These are phyloP conservation scores for Takifugu rubripes DNA, from an alignment of 2,797 vertebrate genomes.

Conservation along the genomic window DNA sequence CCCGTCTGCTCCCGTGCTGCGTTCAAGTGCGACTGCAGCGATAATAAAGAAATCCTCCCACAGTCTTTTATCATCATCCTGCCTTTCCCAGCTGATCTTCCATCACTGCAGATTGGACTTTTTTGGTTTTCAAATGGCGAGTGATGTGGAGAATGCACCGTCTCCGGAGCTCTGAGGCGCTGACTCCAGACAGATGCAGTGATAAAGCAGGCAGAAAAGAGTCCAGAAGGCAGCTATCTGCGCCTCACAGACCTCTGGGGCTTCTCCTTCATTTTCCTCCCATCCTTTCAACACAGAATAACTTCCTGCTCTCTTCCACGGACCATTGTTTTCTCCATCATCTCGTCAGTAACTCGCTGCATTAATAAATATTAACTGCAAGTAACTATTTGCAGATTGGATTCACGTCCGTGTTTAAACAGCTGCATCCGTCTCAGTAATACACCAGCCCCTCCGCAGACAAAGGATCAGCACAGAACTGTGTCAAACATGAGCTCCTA, in stretches of 20 bases:
- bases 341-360: conserved; percentile 19
- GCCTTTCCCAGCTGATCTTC: conserved; percentile 22
- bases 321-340: conserved; percentile 3
- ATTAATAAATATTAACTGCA: conserved; percentile 7
- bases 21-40: conserved; percentile 37
- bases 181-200: conserved; percentile 53
- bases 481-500: conserved; percentile 17
- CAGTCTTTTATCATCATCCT: conserved; percentile 36
- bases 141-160: conserved; percentile 13
- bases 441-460: neutral
- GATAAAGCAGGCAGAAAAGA: conserved; percentile 20
- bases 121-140: conserved; percentile 5
- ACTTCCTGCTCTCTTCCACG: conserved; percentile 14
- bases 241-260: conserved; percentile 46
- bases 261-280: conserved; percentile 42
- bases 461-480: conserved; percentile 13
- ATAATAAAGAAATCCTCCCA: conserved; percentile 43
- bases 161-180: conserved; percentile 18
- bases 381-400: conserved; percentile 1
- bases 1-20: conserved; percentile 43
- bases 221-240: conserved; percentile 56
- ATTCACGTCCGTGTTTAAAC: neutral
- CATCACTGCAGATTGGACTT: conserved; percentile 14
- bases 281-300: conserved; percentile 36
- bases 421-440: neutral